These are phyloP conservation scores for Lithobates pipiens DNA, from an alignment of 2,797 vertebrate species.

Conservation along the genomic window DNA sequence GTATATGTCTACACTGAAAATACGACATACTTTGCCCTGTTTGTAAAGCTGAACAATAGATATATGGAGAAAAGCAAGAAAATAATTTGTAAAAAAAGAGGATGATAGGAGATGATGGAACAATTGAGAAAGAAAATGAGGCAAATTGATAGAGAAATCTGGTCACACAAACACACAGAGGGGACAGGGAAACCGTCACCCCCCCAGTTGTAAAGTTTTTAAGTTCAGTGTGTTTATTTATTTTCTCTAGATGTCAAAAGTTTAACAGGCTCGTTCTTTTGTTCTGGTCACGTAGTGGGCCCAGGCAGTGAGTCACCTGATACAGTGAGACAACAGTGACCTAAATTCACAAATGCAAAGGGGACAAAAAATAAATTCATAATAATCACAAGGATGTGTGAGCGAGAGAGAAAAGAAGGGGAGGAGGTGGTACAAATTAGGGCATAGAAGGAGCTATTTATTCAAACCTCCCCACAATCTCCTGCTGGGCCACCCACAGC, in stretches of 20 bases:
- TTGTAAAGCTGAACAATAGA: too few species aligned
- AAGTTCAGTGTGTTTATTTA: conserved; percentile 41
- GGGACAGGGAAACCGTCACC: not conserved
- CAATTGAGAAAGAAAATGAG: not conserved
- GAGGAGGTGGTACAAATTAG: conserved; percentile 55
- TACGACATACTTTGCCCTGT: too few species aligned
- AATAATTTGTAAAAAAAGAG: not conserved
- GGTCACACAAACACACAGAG: not conserved
- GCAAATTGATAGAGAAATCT: not conserved
- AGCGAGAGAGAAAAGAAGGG: conserved; percentile 24
- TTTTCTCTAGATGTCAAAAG: conserved; percentile 71
- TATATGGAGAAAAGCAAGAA: not conserved
- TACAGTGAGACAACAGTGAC: conserved; percentile 83
- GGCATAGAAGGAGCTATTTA: conserved; percentile 76
- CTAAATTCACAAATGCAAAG: conserved; percentile 67
- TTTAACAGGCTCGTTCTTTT: conserved; percentile 75
- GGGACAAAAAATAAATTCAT: conserved; percentile 59
- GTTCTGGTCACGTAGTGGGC: conserved; percentile 80
- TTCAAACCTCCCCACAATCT: conserved; percentile 64
- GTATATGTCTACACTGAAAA: too few species aligned
- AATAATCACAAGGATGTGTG: conserved; percentile 49
- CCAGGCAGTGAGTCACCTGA: conserved; percentile 82
- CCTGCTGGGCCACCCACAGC: conserved; percentile 81
- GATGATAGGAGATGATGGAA: not conserved
- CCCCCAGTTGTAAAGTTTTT: conserved; percentile 41